Evolutionary conservation across 2,888 invertebrate genomes (phyloP), one percentile per base, ranked within the genome.

Genomic region (Nomada flava): DNA sequence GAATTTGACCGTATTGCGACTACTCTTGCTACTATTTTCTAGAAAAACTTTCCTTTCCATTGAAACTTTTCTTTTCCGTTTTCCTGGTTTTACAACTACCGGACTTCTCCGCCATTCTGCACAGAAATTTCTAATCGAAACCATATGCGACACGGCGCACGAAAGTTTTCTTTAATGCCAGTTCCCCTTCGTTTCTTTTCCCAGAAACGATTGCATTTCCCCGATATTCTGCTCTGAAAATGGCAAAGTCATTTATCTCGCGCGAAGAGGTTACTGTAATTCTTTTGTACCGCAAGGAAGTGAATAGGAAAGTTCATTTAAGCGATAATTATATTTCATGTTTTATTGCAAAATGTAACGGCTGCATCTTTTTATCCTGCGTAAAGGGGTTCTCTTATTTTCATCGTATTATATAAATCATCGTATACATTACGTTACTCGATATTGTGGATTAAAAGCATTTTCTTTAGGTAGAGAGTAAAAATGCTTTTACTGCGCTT

Each of bases 81-180:
- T 29, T 9, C 18, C 26, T 23, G 23, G 4, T n/a, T n/a, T 53
- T 47, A 23, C 23, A 44, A 55, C 23, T 67, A 10, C 20, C 20
- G 2, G 11, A 68, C 53, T 63, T 68, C 60, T 20, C 15, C 3
- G 23, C 20, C 50, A 5, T 11, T 13, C 42, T 50, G 50, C 13
- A n/a, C n/a, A 57, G 15, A 59, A 64, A 76, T 75, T 68, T 75
- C 42, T 78, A 75, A 78, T 68, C 67, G 55, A 57, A 75, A 78
- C 36, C 64, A 59, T 42, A 63, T n/a, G 57, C 57, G 23, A 74
- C 67, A 10, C 18, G 29, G 13, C 53, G 23, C 5, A 11, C 20
- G 15, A n/a, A 10, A 50, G 44, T 69, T 69, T 74, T 44, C 23
- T 13, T 62, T 63, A 50, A 44, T 29, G 42, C 23, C 20, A 26